Conservation (phyloP, 1,140 invertebrate species). For the Eurosta solidaginis region DNA sequence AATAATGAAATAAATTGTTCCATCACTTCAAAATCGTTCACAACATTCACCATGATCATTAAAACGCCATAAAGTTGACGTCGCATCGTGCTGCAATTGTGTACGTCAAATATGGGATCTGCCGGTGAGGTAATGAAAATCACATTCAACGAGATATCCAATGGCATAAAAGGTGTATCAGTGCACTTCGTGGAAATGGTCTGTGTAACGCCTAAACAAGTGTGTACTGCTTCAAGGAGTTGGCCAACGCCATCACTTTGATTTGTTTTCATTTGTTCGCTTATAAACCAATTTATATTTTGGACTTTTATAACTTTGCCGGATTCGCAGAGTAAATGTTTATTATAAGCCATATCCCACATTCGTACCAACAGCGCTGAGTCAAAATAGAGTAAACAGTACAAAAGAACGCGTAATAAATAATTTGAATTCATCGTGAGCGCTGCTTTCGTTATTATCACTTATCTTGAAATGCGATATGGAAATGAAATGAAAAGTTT, state of each 20-base stretch:
- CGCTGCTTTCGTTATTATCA: neutral
- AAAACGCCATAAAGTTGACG: slow-evolving; percentile 44
- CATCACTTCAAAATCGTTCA: slow-evolving; percentile 37
- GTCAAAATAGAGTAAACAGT: neutral
- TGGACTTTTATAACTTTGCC: slow-evolving; percentile 30
- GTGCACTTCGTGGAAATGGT: slow-evolving; percentile 42
- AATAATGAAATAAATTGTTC: slow-evolving; percentile 35
- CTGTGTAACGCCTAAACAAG: slow-evolving; percentile 37
- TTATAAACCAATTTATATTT: slow-evolving; percentile 51
- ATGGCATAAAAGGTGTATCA: slow-evolving; percentile 42
- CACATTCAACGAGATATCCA: slow-evolving; percentile 40
- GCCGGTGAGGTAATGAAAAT: slow-evolving; percentile 39
- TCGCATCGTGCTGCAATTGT: slow-evolving; percentile 37
- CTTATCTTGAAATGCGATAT: neutral
- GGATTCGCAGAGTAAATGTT: neutral
- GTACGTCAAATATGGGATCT: slow-evolving; percentile 47
- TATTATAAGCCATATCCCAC: neutral
- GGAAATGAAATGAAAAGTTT: no score
- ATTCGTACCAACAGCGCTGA: neutral
- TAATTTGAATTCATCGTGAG: neutral
- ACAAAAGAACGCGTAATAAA: neutral
- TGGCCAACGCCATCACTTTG: slow-evolving; percentile 36
- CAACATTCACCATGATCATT: slow-evolving; percentile 38
- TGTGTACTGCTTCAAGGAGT: slow-evolving; percentile 38
- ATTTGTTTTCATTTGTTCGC: slow-evolving; percentile 33